phyloP scores from a whole-genome alignment of 2,113 vertebrate species.

The Chaenocephalus aceratus region DNA sequence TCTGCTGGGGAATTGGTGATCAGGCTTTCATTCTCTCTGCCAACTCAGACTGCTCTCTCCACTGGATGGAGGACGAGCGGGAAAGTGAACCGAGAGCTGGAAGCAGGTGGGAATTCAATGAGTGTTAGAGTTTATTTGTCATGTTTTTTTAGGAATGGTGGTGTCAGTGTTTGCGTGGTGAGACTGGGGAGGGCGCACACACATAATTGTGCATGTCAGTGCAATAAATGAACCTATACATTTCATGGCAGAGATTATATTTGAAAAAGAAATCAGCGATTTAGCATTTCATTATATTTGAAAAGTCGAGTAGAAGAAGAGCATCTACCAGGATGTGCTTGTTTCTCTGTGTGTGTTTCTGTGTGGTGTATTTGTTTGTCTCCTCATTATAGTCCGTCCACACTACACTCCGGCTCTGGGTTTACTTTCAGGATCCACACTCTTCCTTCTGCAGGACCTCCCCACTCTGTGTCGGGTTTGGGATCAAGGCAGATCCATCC shows the following conservation, averaged over 20 bases:
- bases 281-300: neutral
- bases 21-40: slow-evolving; percentile 56
- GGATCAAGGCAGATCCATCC: neutral
- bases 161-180: neutral
- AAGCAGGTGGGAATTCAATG: neutral
- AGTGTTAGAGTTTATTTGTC: too few species aligned
- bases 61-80: neutral
- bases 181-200: too few species aligned
- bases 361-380: neutral
- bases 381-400: neutral
- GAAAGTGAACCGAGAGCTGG: slow-evolving; percentile 10
- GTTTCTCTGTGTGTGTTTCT: neutral
- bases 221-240: too few species aligned
- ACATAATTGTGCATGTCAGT: too few species aligned
- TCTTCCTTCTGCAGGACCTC: neutral
- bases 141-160: neutral
- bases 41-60: neutral
- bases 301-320: neutral
- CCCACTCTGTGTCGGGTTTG: accelerated
- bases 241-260: too few species aligned
- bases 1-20: slow-evolving; percentile 1
- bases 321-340: neutral
- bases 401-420: slow-evolving; percentile 6
- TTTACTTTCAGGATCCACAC: slow-evolving; percentile 45
- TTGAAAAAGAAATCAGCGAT: neutral